Evolutionary conservation across 2,888 invertebrate genomes (phyloP), one percentile per base, ranked within the genome.

Genomic region (Desoria tigrina): DNA sequence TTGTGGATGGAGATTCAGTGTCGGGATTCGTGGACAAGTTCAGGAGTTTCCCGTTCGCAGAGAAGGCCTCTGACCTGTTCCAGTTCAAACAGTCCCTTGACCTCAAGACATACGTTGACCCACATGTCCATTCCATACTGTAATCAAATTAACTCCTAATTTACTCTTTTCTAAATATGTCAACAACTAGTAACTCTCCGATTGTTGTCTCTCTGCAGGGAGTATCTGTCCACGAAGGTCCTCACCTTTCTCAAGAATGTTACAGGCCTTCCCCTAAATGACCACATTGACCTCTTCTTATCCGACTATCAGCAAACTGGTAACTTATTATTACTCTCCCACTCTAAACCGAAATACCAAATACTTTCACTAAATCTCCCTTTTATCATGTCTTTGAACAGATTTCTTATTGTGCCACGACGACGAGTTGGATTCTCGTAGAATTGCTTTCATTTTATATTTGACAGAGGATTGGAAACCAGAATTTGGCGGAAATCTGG

Each of bases 381-480:
- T n/a, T n/a, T n/a, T n/a, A n/a, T n/a, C n/a, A n/a, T n/a, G n/a
- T n/a, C n/a, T n/a, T n/a, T n/a, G n/a, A n/a, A n/a, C 88, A 39
- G 96, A 98, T 83, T 90, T 90, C 78, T 84, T 98, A 73, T 83
- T 97, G 42, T 91, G 92, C 72, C 97, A 98, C 80, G 97, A 98
- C 81, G 97, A 98, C 82, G 86, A 92, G 79, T 83, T 92, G 65
- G 88, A 88, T 63, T 92, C 92, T 78, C 83, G 97, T 56, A 86
- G 90, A 78, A 88, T 98, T 21, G 97, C 97, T 39, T 98, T 92
- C 81, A 88, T 97, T 72, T 86, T 90, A 61, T 98, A 98, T 82
- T 82, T 97, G 62, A 89, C 88, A 28, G 84, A 86, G 54, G 85
- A 87, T 32, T 96, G 95, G 96, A 79, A 79, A 2, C 77, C 81